Evolutionary conservation across 2,888 invertebrate species (phyloP), one percentile per base, ranked within the genome.

Genomic region (Amphipoea oculea): DNA sequence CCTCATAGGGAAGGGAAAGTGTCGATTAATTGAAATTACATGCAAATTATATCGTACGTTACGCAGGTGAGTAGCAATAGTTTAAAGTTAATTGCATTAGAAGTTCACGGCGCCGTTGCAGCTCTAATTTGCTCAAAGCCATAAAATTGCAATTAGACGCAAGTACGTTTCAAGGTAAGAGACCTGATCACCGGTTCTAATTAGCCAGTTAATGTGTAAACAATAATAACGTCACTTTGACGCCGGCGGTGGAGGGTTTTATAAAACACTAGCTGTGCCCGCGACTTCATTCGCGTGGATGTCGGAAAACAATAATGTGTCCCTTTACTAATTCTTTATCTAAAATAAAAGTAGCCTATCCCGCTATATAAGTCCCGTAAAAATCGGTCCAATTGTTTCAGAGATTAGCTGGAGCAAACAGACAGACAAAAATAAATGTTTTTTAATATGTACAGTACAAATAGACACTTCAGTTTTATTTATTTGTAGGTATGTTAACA

Each of bases 131-230:
- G 76, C 80, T 79, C 60, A 73, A 83, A 90, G 82, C 86, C 86
- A 85, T 90, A 90, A 88, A 90, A 86, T 81, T 84, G 81, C 80
- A 89, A 89, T 87, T 83, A 86, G 78, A 78, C 70, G 81, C 36
- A 70, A 82, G 78, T 79, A 67, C 78, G 48, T 79, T 88, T 78
- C 86, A 69, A 67, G 62, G 79, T 78, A 48, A 72, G 73, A 85
- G 66, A 82, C 76, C 77, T 82, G 78, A 86, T 81, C 76, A 77
- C 68, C 45, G 68, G 17, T 79, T 83, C 72, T 83, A 84, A 89
- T 88, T 85, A 86, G 79, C 75, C 62, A 73, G 71, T 79, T 81
- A 78, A 84, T 77, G 81, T 78, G 68, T 87, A 84, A 82, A 81
- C 76, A 86, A 89, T 86, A 84, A 86, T 81, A 76, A 75, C 72